A percentile compares a stretch with the other conserved stretches of the same genome.
These are phyloP conservation scores for Lordiphosa fenestrarum DNA, from an alignment of 2,888 invertebrate species.

Conservation along the genomic window DNA sequence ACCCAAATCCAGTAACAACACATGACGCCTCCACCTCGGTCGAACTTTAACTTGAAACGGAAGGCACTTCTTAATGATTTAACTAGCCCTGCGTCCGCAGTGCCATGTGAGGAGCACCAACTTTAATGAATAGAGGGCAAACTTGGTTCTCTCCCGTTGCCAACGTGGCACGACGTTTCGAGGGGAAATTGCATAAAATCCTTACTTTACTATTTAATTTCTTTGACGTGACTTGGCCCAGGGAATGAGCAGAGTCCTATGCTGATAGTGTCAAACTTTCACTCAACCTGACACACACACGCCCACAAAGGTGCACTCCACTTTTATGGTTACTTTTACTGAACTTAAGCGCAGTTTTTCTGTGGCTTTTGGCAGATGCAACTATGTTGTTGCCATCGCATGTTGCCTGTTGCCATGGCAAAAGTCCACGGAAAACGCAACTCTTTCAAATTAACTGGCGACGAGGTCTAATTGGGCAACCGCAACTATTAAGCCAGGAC, in stretches of 20 bases:
- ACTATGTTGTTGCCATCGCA: slow-evolving; percentile 53
- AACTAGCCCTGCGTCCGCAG: slow-evolving; percentile 41
- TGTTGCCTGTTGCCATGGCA: slow-evolving; percentile 39
- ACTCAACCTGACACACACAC: slow-evolving; percentile 26
- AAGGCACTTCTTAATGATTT: slow-evolving; percentile 49
- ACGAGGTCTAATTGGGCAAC: slow-evolving; percentile 55
- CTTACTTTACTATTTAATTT: slow-evolving; percentile 59
- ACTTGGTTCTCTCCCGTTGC: slow-evolving; percentile 6
- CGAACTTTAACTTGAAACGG: slow-evolving; percentile 18
- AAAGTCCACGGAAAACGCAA: slow-evolving; percentile 12
- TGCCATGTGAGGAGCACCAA: slow-evolving; percentile 6
- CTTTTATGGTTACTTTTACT: slow-evolving; percentile 48
- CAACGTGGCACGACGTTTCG: slow-evolving; percentile 14
- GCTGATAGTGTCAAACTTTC: slow-evolving; percentile 19
- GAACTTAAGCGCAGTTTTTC: slow-evolving; percentile 23
- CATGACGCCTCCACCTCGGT: not conserved
- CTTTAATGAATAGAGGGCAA: slow-evolving; percentile 7
- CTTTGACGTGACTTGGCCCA: slow-evolving; percentile 53
- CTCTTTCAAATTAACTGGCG: slow-evolving; percentile 59
- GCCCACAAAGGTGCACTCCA: slow-evolving; percentile 34
- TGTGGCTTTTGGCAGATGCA: slow-evolving; percentile 26
- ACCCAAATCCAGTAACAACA: slow-evolving; percentile 7
- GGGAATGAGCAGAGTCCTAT: slow-evolving; percentile 1
- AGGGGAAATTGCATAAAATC: slow-evolving; percentile 44
- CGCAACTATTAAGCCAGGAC: slow-evolving; percentile 25